Evolutionary conservation across 1,140 invertebrate species (phyloP).

Genomic region (Leptestheria dahalacensis): DNA sequence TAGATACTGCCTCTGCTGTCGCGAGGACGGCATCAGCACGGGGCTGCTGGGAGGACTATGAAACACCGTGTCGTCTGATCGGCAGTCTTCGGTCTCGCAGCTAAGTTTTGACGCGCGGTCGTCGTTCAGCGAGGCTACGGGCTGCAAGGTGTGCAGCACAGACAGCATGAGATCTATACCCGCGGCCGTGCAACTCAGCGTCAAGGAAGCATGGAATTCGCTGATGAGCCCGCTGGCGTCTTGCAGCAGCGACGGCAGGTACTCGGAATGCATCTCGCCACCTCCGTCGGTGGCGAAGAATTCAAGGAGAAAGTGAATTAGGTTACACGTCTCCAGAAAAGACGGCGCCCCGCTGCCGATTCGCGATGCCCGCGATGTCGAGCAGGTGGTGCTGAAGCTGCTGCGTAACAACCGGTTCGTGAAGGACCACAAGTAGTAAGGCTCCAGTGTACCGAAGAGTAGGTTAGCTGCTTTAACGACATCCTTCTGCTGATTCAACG

Average conservation of each 20-base stretch:
- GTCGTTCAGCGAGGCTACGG: background rate
- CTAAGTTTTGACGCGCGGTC: background rate
- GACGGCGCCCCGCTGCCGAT: constrained; percentile 24
- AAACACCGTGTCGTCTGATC: background rate
- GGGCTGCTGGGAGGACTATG: constrained; percentile 10
- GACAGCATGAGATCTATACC: background rate
- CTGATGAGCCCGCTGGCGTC: constrained; percentile 35
- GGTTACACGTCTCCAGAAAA: constrained; percentile 39
- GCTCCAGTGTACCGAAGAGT: constrained; percentile 67
- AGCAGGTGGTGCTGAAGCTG: background rate
- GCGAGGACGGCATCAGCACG: background rate
- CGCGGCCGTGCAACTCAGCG: constrained; percentile 14
- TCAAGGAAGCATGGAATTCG: constrained; percentile 16
- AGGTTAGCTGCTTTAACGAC: constrained; percentile 71
- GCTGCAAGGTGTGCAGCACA: background rate
- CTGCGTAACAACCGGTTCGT: constrained; percentile 20
- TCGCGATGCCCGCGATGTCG: constrained; percentile 16
- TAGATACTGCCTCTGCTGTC: constrained; percentile 5
- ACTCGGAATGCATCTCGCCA: constrained; percentile 60
- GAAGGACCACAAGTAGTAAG: constrained; percentile 74
- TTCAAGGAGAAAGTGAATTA: constrained; percentile 64
- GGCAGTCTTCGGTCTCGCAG: background rate
- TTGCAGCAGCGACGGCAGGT: constrained; percentile 54
- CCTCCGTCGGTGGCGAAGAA: constrained; percentile 64
- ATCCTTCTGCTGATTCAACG: constrained; percentile 3